Percentiles rank a stretch among this genome's conserved stretches.
Evolutionary conservation across 2,797 vertebrate genomes (phyloP).

Genomic region (Martes flavigula): DNA sequence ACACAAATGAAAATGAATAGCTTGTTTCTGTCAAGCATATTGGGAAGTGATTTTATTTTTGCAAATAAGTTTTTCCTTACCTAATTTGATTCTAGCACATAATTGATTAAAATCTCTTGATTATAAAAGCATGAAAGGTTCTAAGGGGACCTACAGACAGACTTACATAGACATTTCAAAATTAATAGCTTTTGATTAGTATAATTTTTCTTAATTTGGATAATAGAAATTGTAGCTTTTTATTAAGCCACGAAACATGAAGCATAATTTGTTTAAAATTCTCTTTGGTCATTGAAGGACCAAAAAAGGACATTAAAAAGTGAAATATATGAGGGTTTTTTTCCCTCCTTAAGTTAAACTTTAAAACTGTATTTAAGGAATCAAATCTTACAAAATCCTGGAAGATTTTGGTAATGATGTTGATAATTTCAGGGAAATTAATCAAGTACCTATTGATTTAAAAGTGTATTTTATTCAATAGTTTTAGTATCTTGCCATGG

Average conservation of each 20-base stretch:
- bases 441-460: slow-evolving; percentile 74
- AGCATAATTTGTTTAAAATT: slow-evolving; percentile 78
- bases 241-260: slow-evolving; percentile 75
- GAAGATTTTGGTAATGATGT: slow-evolving; percentile 70
- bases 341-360: slow-evolving; percentile 67
- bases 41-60: slow-evolving; percentile 85
- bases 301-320: slow-evolving; percentile 71
- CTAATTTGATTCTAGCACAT: slow-evolving; percentile 73
- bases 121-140: slow-evolving; percentile 67
- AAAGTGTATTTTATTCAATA: slow-evolving; percentile 74
- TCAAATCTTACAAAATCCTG: slow-evolving; percentile 72
- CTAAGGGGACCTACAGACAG: slow-evolving; percentile 58
- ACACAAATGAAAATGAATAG: slow-evolving; percentile 84
- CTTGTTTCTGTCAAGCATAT: slow-evolving; percentile 87
- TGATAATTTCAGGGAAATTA: slow-evolving; percentile 79
- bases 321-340: slow-evolving; percentile 72
- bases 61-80: slow-evolving; percentile 79
- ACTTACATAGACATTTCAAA: slow-evolving; percentile 58
- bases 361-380: slow-evolving; percentile 75
- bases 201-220: slow-evolving; percentile 76
- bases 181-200: slow-evolving; percentile 61
- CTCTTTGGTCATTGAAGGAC: slow-evolving; percentile 78
- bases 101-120: slow-evolving; percentile 70
- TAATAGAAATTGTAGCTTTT: slow-evolving; percentile 71
- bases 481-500: slow-evolving; percentile 76